Conservation (phyloP, 2,797 vertebrate genomes). For the Trematocara caparti region DNA sequence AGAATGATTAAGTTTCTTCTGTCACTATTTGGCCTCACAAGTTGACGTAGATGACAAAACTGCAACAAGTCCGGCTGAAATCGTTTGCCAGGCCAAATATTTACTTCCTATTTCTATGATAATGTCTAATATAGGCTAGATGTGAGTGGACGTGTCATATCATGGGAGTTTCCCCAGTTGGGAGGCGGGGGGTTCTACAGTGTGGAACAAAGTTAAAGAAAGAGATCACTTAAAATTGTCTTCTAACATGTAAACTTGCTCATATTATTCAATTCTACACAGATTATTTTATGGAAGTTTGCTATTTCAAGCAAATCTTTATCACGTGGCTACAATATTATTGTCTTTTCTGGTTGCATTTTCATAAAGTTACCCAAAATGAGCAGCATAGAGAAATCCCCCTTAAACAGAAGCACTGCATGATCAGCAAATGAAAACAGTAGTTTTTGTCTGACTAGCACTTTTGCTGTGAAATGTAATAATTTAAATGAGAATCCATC, state of each 20-base stretch:
- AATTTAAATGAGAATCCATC: background rate
- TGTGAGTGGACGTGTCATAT: background rate
- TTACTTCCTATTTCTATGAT: background rate
- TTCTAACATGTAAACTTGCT: background rate
- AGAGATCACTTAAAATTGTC: background rate
- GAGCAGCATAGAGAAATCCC: background rate
- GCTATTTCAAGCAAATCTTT: background rate
- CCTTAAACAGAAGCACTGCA: background rate
- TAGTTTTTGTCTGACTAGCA: background rate
- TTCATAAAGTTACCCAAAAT: background rate
- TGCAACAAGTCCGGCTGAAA: background rate
- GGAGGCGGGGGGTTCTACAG: accelerated
- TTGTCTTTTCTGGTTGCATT: background rate
- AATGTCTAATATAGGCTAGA: background rate
- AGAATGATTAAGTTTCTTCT: background rate
- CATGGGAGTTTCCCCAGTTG: background rate
- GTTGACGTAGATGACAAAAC: background rate
- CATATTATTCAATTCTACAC: background rate
- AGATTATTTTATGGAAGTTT: background rate
- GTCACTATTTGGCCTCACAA: background rate
- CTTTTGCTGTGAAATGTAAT: background rate
- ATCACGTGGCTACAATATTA: background rate
- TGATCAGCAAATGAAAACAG: background rate
- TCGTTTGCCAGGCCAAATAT: background rate
- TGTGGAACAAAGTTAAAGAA: background rate